Percentiles rank a stretch among this genome's conserved stretches.
These are phyloP conservation scores for Microcebus ravelobensis DNA, from an alignment of 2,113 vertebrate genomes.

Conservation along the genomic window DNA sequence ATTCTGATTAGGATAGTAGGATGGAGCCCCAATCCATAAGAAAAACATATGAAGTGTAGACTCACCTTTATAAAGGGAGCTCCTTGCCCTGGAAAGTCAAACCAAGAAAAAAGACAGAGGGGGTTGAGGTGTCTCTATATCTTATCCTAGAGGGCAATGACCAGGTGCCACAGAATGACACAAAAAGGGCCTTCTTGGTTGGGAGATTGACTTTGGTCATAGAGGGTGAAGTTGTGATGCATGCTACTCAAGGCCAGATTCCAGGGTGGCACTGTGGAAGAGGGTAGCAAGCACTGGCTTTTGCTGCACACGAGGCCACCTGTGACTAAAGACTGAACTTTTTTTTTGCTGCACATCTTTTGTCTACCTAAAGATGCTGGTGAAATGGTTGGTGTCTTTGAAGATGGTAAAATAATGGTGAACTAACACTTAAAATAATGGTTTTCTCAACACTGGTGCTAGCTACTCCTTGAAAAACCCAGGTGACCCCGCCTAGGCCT, in stretches of 20 bases:
- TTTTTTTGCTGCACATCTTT: too few relatives aligned
- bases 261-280: too few relatives aligned
- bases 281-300: background rate
- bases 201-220: background rate
- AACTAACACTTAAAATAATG: too few relatives aligned
- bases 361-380: too few relatives aligned
- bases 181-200: background rate
- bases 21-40: background rate
- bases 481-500: too few relatives aligned
- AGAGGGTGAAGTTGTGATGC: background rate
- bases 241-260: background rate
- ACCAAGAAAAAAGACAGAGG: background rate
- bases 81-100: background rate
- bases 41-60: background rate
- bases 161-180: background rate
- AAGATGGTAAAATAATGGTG: too few relatives aligned
- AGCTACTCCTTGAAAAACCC: too few relatives aligned
- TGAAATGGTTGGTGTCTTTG: too few relatives aligned
- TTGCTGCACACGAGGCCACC: background rate
- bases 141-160: background rate
- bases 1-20: background rate
- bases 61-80: background rate
- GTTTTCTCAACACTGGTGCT: too few relatives aligned
- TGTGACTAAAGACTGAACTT: too few relatives aligned
- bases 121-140: background rate